Evolutionary conservation across 1,140 invertebrate species (phyloP).

Genomic region (Sycobia sp.): DNA sequence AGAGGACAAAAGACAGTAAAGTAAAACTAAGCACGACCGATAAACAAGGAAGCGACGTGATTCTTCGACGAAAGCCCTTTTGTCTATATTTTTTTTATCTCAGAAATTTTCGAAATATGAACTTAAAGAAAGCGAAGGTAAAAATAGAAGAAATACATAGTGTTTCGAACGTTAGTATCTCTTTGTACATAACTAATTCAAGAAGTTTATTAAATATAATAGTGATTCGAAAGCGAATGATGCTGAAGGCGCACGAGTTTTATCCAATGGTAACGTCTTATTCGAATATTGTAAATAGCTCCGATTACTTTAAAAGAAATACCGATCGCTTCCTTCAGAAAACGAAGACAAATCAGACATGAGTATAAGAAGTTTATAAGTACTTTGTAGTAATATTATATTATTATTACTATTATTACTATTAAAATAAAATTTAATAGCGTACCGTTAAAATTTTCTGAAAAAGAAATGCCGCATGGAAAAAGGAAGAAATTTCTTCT

Average conservation of each 20-base stretch:
- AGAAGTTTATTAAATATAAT: slow-evolving; percentile 22
- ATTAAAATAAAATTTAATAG: too few species aligned
- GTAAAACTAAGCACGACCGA: neutral
- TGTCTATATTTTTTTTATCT: slow-evolving; percentile 29
- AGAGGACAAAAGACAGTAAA: too few species aligned
- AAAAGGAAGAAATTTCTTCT: neutral
- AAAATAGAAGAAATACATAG: slow-evolving; percentile 8
- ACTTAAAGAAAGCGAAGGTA: neutral
- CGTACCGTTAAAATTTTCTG: neutral
- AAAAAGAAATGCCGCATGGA: neutral
- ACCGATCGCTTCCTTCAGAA: too few species aligned
- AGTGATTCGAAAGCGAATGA: slow-evolving; percentile 7
- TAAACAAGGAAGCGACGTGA: slow-evolving; percentile 6
- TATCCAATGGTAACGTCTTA: slow-evolving; percentile 13
- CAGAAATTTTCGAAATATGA: neutral
- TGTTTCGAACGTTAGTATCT: slow-evolving; percentile 20
- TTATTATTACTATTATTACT: too few species aligned
- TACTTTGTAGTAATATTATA: slow-evolving; percentile 11
- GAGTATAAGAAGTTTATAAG: neutral
- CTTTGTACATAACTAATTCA: slow-evolving; percentile 36
- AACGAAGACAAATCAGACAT: neutral
- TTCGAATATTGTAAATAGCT: neutral
- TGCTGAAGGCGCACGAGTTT: slow-evolving; percentile 9
- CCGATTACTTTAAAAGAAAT: slow-evolving; percentile 10
- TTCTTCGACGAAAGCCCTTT: slow-evolving; percentile 23